Evolutionary conservation across 1,140 invertebrate species (phyloP).

Genomic region (Bombus superbus): DNA sequence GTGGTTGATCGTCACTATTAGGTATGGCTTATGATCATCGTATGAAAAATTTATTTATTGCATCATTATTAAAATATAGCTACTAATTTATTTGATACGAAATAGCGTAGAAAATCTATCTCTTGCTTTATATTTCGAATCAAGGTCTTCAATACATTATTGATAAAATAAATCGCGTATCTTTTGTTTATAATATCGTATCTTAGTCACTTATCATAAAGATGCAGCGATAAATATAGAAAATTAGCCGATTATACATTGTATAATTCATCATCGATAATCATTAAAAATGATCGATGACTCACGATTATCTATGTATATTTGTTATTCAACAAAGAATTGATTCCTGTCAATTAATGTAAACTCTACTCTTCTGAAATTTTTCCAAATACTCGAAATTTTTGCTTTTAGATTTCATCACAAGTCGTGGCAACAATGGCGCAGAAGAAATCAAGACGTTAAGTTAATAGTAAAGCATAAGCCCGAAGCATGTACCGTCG

Average conservation of each 20-base stretch:
- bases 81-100: no score
- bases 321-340: not conserved
- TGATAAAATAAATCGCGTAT: no score
- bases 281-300: not conserved
- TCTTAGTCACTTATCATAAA: no score
- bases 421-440: conserved; percentile 73
- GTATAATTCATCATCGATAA: not conserved
- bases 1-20: conserved; percentile 79
- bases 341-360: not conserved
- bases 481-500: not conserved
- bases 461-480: conserved; percentile 68
- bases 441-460: conserved; percentile 72
- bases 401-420: conserved; percentile 71
- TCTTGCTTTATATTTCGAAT: not conserved
- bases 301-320: not conserved
- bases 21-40: conserved; percentile 61
- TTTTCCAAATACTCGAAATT: not conserved
- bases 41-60: not conserved
- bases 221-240: not conserved
- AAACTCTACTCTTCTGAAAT: not conserved
- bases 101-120: not conserved
- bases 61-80: not conserved
- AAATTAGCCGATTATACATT: not conserved
- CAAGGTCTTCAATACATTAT: no score
- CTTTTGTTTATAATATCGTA: no score